These are phyloP conservation scores for Dipodomys stephensi DNA, from an alignment of 2,113 vertebrate genomes.

Conservation along the genomic window DNA sequence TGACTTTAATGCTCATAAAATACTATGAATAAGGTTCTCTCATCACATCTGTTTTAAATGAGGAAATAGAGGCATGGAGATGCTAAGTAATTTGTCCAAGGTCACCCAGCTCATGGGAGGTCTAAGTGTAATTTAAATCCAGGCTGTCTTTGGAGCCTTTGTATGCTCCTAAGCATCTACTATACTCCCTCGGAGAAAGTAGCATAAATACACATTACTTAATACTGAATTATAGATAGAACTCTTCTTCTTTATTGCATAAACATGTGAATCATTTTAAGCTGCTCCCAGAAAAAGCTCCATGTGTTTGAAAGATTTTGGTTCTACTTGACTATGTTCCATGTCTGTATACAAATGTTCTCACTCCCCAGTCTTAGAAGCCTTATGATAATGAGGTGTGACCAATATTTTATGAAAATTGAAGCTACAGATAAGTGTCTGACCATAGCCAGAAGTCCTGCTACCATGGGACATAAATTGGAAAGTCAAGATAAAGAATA, in stretches of 20 bases:
- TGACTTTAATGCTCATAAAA: slow-evolving; percentile 27
- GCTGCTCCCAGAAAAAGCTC: neutral
- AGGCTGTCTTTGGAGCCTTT: neutral
- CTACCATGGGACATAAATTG: neutral
- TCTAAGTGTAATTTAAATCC: neutral
- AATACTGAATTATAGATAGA: neutral
- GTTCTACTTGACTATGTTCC: neutral
- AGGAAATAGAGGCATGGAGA: neutral
- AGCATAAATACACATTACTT: neutral
- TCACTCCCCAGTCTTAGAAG: neutral
- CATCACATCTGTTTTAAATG: slow-evolving; percentile 41
- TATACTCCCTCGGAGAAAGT: neutral
- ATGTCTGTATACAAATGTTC: neutral
- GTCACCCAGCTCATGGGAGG: neutral
- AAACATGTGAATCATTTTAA: slow-evolving; percentile 21
- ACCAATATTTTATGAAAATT: slow-evolving; percentile 35
- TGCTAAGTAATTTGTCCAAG: slow-evolving; percentile 8
- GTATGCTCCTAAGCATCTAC: neutral
- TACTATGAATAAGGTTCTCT: neutral
- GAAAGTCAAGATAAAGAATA: neutral
- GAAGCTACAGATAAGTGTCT: slow-evolving; percentile 19
- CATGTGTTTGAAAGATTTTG: neutral
- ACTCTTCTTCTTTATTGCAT: slow-evolving; percentile 13
- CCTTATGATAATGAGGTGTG: neutral
- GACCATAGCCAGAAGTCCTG: neutral